phyloP scores from a whole-genome alignment of 2,113 vertebrate species.

The Cyanocitta stelleri region DNA sequence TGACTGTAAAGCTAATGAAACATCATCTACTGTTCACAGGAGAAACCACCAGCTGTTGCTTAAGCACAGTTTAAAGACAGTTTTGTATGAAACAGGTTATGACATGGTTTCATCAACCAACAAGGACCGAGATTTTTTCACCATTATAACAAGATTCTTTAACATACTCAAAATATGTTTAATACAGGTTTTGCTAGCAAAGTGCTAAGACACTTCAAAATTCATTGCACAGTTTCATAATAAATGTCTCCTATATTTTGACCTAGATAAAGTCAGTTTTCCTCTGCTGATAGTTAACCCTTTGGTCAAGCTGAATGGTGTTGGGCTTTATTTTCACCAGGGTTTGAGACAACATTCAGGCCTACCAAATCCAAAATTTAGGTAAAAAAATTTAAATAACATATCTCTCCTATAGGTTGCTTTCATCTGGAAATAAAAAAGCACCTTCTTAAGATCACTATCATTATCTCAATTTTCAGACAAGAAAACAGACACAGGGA shows the following conservation, averaged over 20 bases:
- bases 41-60: constrained; percentile 59
- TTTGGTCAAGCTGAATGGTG: background rate
- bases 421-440: constrained; percentile 46
- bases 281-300: background rate
- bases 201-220: background rate
- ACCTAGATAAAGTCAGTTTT: background rate
- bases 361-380: background rate
- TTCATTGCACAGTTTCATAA: background rate
- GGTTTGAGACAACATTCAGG: background rate
- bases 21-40: constrained; percentile 19
- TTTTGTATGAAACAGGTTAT: constrained; percentile 54
- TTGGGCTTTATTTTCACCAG: background rate
- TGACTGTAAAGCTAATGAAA: constrained; percentile 61
- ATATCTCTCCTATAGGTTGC: background rate
- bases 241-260: background rate
- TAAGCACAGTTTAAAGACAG: constrained; percentile 51
- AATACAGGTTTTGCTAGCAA: background rate
- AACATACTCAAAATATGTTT: background rate
- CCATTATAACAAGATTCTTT: constrained; percentile 8
- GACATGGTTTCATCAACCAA: constrained; percentile 30
- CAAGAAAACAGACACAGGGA: background rate
- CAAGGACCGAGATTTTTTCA: constrained; percentile 28
- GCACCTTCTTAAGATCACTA: background rate
- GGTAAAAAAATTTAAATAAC: background rate
- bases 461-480: constrained; percentile 29